Evolutionary conservation across 2,888 invertebrate species (phyloP), one percentile per base, ranked within the genome.

Genomic region (Loripinus fragilis): DNA sequence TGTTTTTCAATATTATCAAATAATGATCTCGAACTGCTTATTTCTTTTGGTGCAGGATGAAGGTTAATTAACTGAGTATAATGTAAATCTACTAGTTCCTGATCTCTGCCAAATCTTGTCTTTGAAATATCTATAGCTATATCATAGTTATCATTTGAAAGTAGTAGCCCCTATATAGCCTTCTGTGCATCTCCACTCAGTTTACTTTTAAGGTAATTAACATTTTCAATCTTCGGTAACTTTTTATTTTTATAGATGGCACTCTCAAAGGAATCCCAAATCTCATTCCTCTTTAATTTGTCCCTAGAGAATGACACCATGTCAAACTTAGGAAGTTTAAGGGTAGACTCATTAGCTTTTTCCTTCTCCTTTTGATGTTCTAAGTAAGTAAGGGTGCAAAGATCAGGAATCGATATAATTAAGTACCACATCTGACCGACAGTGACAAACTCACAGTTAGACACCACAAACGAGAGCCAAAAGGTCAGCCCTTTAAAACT

Each of bases 1-100:
- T 79, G 78, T 38, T 70, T 74, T 23, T 78, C 67, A 25, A 71
- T 42, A 55, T 20, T 55, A 17, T 55, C 55, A 25, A 55, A 20
- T 8, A 55, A 20, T 5, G 5, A 17, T 28, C 55, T 7, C 5
- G 28, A 20, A 25, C 55, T 55, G 28, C 28, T 55, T 10, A 28
- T 55, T 25, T 17, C 28, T 25, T 17, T 55, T 20, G 55, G 5
- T 28, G 55, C 55, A 7, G 5, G 25, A 28, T 25, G 20, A 8
- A 28, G 17, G 25, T 55, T 55, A 7, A 55, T 55, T 28, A 55
- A 28, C 28, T 55, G 23, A 28, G 23, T 66, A 35, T 66, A 66
- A 28, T 66, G 66, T 3, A 66, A 38, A 25, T 66, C 66, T 5
- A 66, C 38, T 20, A 41, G 23, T 35, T 66, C 66, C 38, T 66